A percentile compares a stretch with the other conserved stretches of the same genome.
Conservation (phyloP, 2,797 vertebrate species). For the Sebastes baramenuke region DNA sequence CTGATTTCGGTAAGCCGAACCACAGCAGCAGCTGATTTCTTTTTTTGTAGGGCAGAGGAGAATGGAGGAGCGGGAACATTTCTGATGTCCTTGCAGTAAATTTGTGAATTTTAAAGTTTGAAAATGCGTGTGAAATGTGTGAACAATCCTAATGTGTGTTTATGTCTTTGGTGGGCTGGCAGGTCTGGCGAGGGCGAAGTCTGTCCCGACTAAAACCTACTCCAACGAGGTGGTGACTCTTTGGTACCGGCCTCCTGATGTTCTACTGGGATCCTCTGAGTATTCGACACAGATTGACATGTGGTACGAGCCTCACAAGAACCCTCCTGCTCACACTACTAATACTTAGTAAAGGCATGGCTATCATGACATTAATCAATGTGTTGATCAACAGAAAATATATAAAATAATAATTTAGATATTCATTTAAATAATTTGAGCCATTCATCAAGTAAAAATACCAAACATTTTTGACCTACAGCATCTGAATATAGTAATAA, state of each 20-base stretch:
- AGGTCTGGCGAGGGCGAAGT: constrained; percentile 89
- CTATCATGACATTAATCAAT: neutral
- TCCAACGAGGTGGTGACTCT: constrained; percentile 97
- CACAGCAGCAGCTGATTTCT: neutral
- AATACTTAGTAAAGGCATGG: neutral
- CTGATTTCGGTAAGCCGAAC: constrained; percentile 81
- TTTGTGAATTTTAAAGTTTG: neutral
- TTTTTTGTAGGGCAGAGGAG: neutral
- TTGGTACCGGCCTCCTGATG: constrained; percentile 97
- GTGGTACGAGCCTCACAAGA: constrained; percentile 82
- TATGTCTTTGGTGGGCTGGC: constrained; percentile 7
- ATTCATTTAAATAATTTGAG: too few relatives aligned
- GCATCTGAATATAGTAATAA: too few relatives aligned
- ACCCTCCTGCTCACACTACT: neutral
- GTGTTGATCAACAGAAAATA: too few relatives aligned
- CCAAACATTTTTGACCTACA: too few relatives aligned
- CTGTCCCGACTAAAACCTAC: constrained; percentile 96
- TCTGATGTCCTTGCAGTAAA: too few relatives aligned
- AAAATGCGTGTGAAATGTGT: neutral
- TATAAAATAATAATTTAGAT: too few relatives aligned
- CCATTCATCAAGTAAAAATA: too few relatives aligned
- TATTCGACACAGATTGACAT: constrained; percentile 98
- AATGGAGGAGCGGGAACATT: neutral
- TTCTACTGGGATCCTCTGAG: constrained; percentile 94
- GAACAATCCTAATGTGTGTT: neutral